These are phyloP conservation scores for Periphyllus acericola DNA, from an alignment of 2,888 invertebrate species.

Conservation along the genomic window DNA sequence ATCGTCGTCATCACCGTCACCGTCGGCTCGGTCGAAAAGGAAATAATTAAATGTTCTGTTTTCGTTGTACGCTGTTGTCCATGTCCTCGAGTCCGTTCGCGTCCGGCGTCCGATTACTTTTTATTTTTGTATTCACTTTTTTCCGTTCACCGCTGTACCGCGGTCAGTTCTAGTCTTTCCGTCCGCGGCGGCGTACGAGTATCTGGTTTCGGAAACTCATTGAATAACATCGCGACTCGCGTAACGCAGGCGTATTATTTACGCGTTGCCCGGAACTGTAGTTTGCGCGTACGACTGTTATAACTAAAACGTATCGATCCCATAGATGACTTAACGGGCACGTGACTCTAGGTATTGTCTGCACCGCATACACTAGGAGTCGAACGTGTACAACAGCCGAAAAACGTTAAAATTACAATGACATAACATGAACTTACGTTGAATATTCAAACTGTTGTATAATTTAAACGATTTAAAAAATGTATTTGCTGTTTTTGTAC, in stretches of 20 bases:
- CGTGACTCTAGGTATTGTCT: neutral
- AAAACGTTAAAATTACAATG: neutral
- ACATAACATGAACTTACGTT: too few relatives aligned
- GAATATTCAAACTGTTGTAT: too few relatives aligned
- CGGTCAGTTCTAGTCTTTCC: neutral
- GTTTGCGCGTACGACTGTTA: neutral
- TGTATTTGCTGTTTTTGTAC: neutral
- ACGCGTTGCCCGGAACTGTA: too few relatives aligned
- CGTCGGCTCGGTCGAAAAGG: neutral
- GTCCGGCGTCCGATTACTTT: neutral
- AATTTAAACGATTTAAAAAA: neutral
- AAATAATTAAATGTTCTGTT: constrained; percentile 23
- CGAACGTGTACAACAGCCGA: neutral
- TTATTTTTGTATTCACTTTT: neutral
- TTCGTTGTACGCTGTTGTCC: neutral
- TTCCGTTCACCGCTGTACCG: neutral
- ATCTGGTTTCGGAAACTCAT: neutral
- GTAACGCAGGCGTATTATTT: too few relatives aligned
- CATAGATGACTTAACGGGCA: neutral
- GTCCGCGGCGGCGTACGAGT: neutral
- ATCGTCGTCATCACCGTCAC: too few relatives aligned
- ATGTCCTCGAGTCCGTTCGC: constrained; percentile 16
- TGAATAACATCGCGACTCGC: neutral
- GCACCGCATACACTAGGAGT: neutral
- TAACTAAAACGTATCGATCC: neutral